Evolutionary conservation across 2,113 vertebrate genomes (phyloP), one percentile per base, ranked within the genome.

Genomic region (Loxodonta africana): DNA sequence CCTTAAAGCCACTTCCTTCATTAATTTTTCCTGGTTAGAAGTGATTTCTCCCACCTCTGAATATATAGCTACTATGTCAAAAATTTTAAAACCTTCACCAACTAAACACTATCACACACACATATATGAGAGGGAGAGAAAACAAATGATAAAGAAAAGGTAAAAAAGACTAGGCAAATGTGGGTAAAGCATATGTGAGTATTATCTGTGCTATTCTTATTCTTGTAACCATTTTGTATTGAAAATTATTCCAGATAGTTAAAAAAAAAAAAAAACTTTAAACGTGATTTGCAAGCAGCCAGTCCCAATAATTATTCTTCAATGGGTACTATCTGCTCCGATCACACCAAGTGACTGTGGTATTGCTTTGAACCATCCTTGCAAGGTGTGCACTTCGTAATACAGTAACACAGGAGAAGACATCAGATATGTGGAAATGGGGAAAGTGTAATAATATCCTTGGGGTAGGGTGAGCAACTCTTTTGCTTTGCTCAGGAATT

Each of bases 181-280:
- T 81, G 46, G 18, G 2, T 51, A 25, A 90, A 85, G 67, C 2
- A 9, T 53, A 4, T 37, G 3, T 62, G 46, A 41, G 1, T 78
- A 41, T 73, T 44, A 23, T 71, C 88, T 81, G 25, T 48, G 81
- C 9, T 74, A 48, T 33, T 92, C 23, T 48, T 77, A 41, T 88
- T 76, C 26, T 94, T 86, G 8, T 2, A 94, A 62, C 5, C 6
- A 65, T 83, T 71, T 91, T 28, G 51, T 62, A 53, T 93, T 93
- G 92, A 67, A 51, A 89, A n/a, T 93, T 95, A 86, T 87, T 91
- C 80, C 33, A 76, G 65, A n/a, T 65, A 76, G 5, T 48, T 83
- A 14, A 44, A 33, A 67, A n/a, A 33, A 14, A 71, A 94, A 60
- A 33, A 17, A 71, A 91, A 60, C 0, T 30, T 25, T 77, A 5